These are phyloP conservation scores for Butastur rufipennis DNA, from an alignment of 2,113 vertebrate genomes.

Conservation along the genomic window DNA sequence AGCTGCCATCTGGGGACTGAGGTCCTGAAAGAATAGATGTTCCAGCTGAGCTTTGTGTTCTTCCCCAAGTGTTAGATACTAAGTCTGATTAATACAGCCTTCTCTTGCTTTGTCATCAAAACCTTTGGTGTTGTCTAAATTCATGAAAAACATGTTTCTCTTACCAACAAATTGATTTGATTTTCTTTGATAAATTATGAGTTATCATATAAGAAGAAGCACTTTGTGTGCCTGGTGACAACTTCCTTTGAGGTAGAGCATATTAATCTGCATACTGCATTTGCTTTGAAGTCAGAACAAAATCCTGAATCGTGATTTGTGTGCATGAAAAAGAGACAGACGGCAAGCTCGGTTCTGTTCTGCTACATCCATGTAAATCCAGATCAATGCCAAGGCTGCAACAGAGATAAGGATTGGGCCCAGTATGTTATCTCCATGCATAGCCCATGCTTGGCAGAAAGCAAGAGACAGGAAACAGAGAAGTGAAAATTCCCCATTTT, in stretches of 20 bases:
- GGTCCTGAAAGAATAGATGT: neutral
- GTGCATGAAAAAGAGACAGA: constrained; percentile 7
- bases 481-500: neutral
- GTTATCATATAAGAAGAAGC: constrained; percentile 49
- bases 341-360: neutral
- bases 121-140: constrained; percentile 9
- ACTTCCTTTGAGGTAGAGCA: constrained; percentile 57
- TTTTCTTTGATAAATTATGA: constrained; percentile 68
- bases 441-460: neutral
- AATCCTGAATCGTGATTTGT: constrained; percentile 8
- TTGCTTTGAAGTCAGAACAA: constrained; percentile 59
- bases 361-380: neutral
- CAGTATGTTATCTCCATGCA: neutral
- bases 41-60: constrained; percentile 6
- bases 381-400: neutral
- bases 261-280: constrained; percentile 21
- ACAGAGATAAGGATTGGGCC: neutral
- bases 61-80: neutral
- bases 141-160: constrained; percentile 46
- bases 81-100: constrained; percentile 21
- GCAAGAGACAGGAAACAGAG: neutral
- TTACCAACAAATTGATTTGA: constrained; percentile 60
- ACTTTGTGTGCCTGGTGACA: constrained; percentile 46
- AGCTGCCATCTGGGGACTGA: neutral
- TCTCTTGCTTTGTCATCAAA: constrained; percentile 15